These are phyloP conservation scores for Centropristis striata DNA, from an alignment of 2,113 vertebrate species.

Conservation along the genomic window DNA sequence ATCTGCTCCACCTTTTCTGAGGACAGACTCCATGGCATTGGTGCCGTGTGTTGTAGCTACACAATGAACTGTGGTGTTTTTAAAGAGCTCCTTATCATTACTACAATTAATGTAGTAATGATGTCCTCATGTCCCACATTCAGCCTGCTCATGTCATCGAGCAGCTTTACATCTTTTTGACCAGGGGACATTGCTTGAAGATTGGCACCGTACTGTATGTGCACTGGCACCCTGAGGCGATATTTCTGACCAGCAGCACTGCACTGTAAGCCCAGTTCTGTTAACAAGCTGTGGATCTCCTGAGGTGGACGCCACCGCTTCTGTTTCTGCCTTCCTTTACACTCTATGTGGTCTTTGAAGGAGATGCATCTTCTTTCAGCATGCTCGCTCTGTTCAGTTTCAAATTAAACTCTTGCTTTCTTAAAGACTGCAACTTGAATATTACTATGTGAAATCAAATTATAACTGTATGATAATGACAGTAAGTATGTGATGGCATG, in stretches of 20 bases:
- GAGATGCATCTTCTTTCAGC: slow-evolving; percentile 69
- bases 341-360: slow-evolving; percentile 56
- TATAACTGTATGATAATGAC: slow-evolving; percentile 12
- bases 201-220: slow-evolving; percentile 53
- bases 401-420: slow-evolving; percentile 37
- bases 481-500: slow-evolving; percentile 13
- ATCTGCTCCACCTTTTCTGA: slow-evolving; percentile 42
- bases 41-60: slow-evolving; percentile 38
- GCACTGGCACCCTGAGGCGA: slow-evolving; percentile 42
- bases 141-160: slow-evolving; percentile 38
- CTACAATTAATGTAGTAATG: slow-evolving; percentile 14
- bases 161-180: slow-evolving; percentile 44
- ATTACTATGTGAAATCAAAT: slow-evolving; percentile 19
- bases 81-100: slow-evolving; percentile 52
- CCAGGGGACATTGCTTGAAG: slow-evolving; percentile 49
- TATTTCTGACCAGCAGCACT: slow-evolving; percentile 48
- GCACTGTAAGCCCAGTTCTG: slow-evolving; percentile 55
- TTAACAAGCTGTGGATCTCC: slow-evolving; percentile 62
- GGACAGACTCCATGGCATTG: slow-evolving; percentile 41
- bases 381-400: slow-evolving; percentile 58
- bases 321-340: slow-evolving; percentile 59
- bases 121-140: slow-evolving; percentile 42
- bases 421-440: slow-evolving; percentile 12
- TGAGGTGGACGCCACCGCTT: slow-evolving; percentile 62
- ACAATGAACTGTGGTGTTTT: slow-evolving; percentile 37